Evolutionary conservation across 1,140 invertebrate species (phyloP).

Genomic region (Rhyzopertha dominica): DNA sequence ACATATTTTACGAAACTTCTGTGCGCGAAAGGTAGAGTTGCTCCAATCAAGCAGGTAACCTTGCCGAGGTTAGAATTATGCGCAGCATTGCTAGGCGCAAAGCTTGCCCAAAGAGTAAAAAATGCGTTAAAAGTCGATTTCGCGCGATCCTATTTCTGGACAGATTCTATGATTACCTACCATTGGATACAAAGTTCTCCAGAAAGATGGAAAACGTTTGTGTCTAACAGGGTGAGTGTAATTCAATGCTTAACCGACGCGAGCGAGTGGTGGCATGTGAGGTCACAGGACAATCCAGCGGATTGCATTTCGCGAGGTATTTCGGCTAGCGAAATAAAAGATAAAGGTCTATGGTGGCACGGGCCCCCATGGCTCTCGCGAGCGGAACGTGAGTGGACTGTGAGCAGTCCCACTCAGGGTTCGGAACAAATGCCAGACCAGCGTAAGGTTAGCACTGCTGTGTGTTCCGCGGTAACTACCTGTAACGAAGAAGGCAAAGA

Average conservation of each 20-base stretch:
- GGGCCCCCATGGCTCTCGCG: constrained; percentile 25
- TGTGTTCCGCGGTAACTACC: too few species aligned
- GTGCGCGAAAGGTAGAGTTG: constrained; percentile 38
- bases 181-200: background rate
- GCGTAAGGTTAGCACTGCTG: too few species aligned
- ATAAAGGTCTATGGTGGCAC: constrained; percentile 24
- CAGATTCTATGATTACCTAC: background rate
- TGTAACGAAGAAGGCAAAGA: background rate
- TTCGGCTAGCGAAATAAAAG: constrained; percentile 14
- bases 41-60: constrained; percentile 37
- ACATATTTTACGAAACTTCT: constrained; percentile 24
- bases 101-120: background rate
- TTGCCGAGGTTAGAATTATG: constrained; percentile 42
- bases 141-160: background rate
- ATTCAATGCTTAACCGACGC: constrained; percentile 27
- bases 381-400: background rate
- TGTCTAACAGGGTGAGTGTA: constrained; percentile 32
- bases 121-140: constrained; percentile 2
- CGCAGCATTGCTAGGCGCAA: constrained; percentile 30
- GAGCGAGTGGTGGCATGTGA: constrained; percentile 30
- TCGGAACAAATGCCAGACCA: too few species aligned
- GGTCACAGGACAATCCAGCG: constrained; percentile 28
- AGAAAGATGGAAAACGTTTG: constrained; percentile 29
- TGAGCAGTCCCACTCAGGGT: background rate
- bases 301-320: constrained; percentile 26